Base-by-base conservation (phyloP, 2,888 invertebrate genomes). In the Machimus atricapillus region DNA sequence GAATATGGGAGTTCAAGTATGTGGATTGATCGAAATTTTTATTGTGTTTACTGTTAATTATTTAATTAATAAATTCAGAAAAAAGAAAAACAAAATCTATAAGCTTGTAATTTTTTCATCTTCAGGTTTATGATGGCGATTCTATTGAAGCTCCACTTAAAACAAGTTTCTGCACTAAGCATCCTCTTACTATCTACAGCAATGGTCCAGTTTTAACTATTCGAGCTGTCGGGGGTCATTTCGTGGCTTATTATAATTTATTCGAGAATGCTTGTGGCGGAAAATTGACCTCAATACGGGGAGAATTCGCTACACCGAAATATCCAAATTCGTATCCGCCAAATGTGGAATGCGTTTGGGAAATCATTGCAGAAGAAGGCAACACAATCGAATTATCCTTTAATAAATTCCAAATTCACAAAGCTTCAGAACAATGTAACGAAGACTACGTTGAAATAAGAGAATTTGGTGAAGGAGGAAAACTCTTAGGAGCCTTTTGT, bases 391-490 rank as follows among this genome's bases (percentile, higher is more conserved):
- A 93, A 85, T 89, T 98, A 1, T 93, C 93, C 19, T 96, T 98
- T 91, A 93, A 94, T 88, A 91, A 93, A 23, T 95, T 98, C 89
- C 94, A 96, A 89, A 91, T 98, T 88, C 94, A 95, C 87, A 91
- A 93, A 16, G 27, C 12, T 0, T 96, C 96, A 16, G 95, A 95
- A 3, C 93, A 94, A 89, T 99, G 98, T 91, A 95, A 96, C 90
- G 94, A 94, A 76, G 98, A 98, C 92, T 98, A 96, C 91, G 92
- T 98, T 31, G 98, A 98, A 94, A 93, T 98, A 85, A 95, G 97
- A 56, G 95, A 96, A 93, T 91, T 93, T 4, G 92, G 94, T 89
- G 93, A 94, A 0, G 92, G 92, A 12, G 97, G 97, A 7, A 93
- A 93, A 34, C 89, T 98, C 8, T 89, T 97, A 16, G 95, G 95